Conservation (phyloP, 2,888 invertebrate species). For the Spicauda simplicius region DNA sequence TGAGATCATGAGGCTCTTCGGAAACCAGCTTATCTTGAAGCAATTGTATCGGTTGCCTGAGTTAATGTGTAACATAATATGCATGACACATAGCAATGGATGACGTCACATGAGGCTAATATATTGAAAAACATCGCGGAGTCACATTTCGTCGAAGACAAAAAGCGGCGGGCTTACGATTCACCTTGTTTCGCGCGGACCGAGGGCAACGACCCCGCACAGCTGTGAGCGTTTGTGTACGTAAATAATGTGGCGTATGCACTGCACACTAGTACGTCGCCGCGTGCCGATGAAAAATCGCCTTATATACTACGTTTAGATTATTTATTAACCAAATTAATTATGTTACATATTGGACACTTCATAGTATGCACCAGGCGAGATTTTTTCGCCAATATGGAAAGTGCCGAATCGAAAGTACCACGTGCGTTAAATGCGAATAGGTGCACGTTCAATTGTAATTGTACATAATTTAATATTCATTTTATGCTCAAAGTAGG, state of each 20-base stretch:
- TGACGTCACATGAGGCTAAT: slow-evolving; percentile 26
- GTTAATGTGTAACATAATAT: slow-evolving; percentile 23
- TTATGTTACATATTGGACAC: not conserved
- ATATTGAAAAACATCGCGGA: slow-evolving; percentile 48
- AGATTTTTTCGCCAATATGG: no score
- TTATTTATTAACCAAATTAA: no score
- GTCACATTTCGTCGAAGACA: slow-evolving; percentile 60
- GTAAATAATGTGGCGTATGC: slow-evolving; percentile 63
- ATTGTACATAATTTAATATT: no score
- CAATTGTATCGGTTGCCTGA: slow-evolving; percentile 33
- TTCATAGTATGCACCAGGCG: no score
- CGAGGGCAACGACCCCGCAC: slow-evolving; percentile 73
- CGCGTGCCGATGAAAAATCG: slow-evolving; percentile 41
- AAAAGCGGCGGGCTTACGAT: slow-evolving; percentile 63
- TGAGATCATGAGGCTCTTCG: slow-evolving; percentile 26
- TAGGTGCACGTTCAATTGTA: no score
- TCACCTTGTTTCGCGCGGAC: slow-evolving; percentile 78
- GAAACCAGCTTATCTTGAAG: slow-evolving; percentile 23
- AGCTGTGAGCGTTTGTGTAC: slow-evolving; percentile 66
- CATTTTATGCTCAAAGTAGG: no score
- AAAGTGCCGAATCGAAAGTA: no score
- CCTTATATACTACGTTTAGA: not conserved
- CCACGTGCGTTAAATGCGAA: no score
- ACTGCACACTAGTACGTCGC: slow-evolving; percentile 38
- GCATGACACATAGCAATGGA: slow-evolving; percentile 33